Evolutionary conservation across 2,888 invertebrate species (phyloP), one percentile per base, ranked within the genome.

Genomic region (Diloba caeruleocephala): DNA sequence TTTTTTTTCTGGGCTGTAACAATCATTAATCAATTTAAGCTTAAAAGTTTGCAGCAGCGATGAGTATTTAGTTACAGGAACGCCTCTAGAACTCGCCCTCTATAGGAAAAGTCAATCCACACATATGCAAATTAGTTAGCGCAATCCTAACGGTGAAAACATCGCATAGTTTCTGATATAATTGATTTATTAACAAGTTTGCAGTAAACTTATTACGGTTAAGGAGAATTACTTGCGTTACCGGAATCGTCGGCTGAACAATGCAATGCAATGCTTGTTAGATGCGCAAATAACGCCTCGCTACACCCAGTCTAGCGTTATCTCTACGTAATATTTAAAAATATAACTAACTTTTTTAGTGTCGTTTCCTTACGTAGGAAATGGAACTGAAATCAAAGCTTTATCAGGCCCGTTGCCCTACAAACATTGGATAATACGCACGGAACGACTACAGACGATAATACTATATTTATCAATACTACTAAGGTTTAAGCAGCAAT

Each of bases 191-290:
- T 41, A 49, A 29, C 29, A 25, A 41, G 38, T 57, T 25, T 14
- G 12, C n/a, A n/a, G n/a, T n/a, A n/a, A n/a, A 48, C 45, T 50
- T 41, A 63, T 51, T 49, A 38, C 55, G 44, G 51, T 55, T 51
- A 58, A 58, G 46, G 39, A 55, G 48, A 43, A 43, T 36, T 39
- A 45, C 52, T 55, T 52, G 55, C 45, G 42, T 52, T 69, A 54
- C 57, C 54, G 57, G 57, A 65, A 49, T 68, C 48, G 48, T 31
- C 34, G 28, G 41, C 46, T 48, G 48, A 64, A 57, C 51, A 13
- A 26, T 19, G 50, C 38, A 28, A 61, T 54, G 69, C 61, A 65
- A 49, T 55, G 38, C 49, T 65, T 42, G 48, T 54, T 61, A 55
- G 49, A 54, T 39, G 34, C 32, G 34, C 46, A 62, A 57, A 62